Evolutionary conservation across 1,140 invertebrate genomes (phyloP).

Genomic region (Globodera ellingtonae): DNA sequence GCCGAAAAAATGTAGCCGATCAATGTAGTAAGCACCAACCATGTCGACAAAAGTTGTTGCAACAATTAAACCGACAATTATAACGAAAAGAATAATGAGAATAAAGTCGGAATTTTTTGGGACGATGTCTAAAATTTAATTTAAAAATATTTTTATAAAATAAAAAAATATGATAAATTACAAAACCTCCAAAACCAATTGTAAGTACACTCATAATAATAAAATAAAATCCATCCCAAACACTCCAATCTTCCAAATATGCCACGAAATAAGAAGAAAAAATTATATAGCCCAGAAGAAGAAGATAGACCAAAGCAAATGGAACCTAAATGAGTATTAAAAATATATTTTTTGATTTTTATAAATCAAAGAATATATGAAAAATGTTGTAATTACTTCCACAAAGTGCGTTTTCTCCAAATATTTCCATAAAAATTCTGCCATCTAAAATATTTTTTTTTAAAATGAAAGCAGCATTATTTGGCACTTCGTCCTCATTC

Average conservation of each 20-base stretch:
- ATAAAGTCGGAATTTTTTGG: constrained; percentile 59
- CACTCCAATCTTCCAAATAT: constrained; percentile 54
- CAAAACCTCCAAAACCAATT: constrained; percentile 62
- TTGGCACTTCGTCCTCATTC: constrained; percentile 29
- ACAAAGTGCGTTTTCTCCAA: constrained; percentile 64
- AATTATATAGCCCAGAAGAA: constrained; percentile 56
- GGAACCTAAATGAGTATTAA: constrained; percentile 37
- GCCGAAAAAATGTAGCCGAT: constrained; percentile 63
- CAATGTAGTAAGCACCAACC: constrained; percentile 64
- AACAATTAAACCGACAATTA: constrained; percentile 57
- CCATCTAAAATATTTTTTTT: constrained; percentile 45
- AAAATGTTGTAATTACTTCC: constrained; percentile 36
- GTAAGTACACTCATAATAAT: constrained; percentile 64
- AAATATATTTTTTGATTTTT: too few relatives aligned
- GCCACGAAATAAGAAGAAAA: constrained; percentile 54
- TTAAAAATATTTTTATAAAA: neutral
- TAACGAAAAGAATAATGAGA: constrained; percentile 48
- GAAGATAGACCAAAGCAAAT: constrained; percentile 54
- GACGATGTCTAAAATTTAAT: constrained; percentile 50
- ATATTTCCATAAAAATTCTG: constrained; percentile 64
- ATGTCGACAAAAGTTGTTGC: constrained; percentile 63
- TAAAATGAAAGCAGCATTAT: constrained; percentile 13
- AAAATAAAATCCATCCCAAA: constrained; percentile 58
- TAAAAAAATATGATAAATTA: constrained; percentile 3
- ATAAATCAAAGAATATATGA: too few relatives aligned